These are phyloP conservation scores for Schizothorax lantsangensis DNA, from an alignment of 2,797 vertebrate species.

Conservation along the genomic window DNA sequence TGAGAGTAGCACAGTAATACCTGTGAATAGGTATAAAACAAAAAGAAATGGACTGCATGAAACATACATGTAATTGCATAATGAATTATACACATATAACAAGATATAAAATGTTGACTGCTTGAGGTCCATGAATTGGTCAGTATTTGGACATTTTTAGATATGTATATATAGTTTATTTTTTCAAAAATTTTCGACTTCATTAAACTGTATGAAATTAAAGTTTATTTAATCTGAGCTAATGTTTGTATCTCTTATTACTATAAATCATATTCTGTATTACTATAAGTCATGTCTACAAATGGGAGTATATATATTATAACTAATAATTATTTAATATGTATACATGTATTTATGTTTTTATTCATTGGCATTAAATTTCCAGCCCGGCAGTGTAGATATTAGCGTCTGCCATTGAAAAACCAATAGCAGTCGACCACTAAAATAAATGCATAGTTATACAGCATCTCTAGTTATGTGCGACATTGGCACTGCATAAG, in stretches of 20 bases:
- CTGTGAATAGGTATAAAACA: slow-evolving; percentile 62
- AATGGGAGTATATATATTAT: background rate
- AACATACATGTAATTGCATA: slow-evolving; percentile 57
- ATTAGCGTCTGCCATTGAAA: background rate
- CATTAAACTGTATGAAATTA: background rate
- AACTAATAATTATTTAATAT: background rate
- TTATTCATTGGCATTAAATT: background rate
- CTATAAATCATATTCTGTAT: background rate
- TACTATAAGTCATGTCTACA: background rate
- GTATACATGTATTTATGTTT: background rate
- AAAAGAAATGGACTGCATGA: slow-evolving; percentile 22
- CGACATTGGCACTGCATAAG: background rate
- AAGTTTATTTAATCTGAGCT: background rate
- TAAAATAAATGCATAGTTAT: slow-evolving; percentile 35
- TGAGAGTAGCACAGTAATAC: slow-evolving; percentile 82
- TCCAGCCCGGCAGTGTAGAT: background rate
- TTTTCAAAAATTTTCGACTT: background rate
- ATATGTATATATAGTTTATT: background rate
- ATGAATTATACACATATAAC: background rate
- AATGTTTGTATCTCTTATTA: background rate
- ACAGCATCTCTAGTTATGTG: slow-evolving; percentile 37
- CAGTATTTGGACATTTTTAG: background rate
- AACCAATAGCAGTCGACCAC: slow-evolving; percentile 16
- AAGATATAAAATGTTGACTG: background rate
- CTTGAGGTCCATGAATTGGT: background rate